Conservation (phyloP, 1,140 invertebrate genomes). For the Muscidifurax raptorellus region DNA sequence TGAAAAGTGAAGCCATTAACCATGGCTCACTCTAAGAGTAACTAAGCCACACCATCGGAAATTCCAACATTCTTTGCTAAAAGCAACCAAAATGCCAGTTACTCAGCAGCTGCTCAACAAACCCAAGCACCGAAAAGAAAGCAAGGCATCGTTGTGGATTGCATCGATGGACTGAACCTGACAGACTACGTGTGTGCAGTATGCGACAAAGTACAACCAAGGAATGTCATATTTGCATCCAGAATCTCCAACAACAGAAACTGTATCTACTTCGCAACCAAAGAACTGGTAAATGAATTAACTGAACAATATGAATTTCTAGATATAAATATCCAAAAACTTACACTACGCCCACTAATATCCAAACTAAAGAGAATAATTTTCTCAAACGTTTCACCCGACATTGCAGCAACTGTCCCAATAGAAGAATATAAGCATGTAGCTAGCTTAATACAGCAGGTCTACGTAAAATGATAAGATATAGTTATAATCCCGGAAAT, state of each 20-base stretch:
- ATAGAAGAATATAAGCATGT: not conserved
- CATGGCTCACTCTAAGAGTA: too few relatives aligned
- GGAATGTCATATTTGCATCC: slow-evolving; percentile 40
- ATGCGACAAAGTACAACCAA: not conserved
- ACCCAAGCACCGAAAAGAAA: slow-evolving; percentile 14
- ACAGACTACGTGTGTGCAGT: not conserved
- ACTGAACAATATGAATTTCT: not conserved
- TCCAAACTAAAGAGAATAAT: not conserved
- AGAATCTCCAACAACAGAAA: slow-evolving; percentile 38
- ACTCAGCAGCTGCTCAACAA: not conserved
- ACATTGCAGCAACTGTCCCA: not conserved
- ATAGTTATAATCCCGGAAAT: not conserved
- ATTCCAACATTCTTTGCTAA: not conserved
- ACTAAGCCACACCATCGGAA: not conserved
- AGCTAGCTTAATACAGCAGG: not conserved
- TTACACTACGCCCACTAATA: not conserved
- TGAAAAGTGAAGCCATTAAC: too few relatives aligned
- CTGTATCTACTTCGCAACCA: slow-evolving; percentile 28
- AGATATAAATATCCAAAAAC: not conserved
- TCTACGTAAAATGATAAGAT: not conserved
- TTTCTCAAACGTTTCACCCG: not conserved
- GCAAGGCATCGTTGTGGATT: slow-evolving; percentile 11
- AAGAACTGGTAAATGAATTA: slow-evolving; percentile 18
- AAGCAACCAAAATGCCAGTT: not conserved
- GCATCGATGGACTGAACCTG: not conserved